These are phyloP conservation scores for Chiropotes sagulatus DNA, from an alignment of 2,797 vertebrate genomes.

Conservation along the genomic window DNA sequence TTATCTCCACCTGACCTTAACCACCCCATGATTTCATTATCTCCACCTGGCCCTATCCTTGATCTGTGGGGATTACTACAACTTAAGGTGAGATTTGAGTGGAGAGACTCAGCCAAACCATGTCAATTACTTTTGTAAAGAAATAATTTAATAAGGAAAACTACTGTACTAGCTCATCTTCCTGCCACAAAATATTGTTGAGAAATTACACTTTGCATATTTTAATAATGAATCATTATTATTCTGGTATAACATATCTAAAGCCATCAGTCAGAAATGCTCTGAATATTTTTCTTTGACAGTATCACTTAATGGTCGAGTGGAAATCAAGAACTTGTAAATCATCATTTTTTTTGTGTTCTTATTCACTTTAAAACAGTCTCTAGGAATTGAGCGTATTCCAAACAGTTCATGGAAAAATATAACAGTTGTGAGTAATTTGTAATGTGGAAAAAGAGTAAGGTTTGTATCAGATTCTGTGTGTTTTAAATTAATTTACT, in stretches of 20 bases:
- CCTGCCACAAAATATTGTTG: conserved; percentile 1
- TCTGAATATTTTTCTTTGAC: conserved; percentile 39
- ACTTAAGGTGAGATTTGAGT: not conserved
- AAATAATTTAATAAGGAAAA: not conserved
- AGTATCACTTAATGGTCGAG: not conserved
- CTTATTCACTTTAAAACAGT: not conserved
- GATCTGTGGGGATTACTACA: not conserved
- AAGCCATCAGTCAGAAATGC: conserved; percentile 47
- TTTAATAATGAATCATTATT: conserved; percentile 56
- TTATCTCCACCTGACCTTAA: not conserved
- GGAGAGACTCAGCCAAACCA: not conserved
- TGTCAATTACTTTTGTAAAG: not conserved
- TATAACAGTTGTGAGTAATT: not conserved
- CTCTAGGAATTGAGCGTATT: not conserved
- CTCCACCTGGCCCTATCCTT: not conserved
- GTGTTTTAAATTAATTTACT: conserved; percentile 31
- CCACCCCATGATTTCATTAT: not conserved
- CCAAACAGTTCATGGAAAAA: not conserved
- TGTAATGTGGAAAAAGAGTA: not conserved
- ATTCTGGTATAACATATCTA: conserved; percentile 59
- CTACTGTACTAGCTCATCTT: not conserved
- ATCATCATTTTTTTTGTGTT: fast-evolving
- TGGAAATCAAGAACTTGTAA: not conserved
- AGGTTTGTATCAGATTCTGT: not conserved
- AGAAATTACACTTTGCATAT: conserved; percentile 38